Conservation (phyloP, 1,140 invertebrate genomes). For the Listronotus oregonensis region DNA sequence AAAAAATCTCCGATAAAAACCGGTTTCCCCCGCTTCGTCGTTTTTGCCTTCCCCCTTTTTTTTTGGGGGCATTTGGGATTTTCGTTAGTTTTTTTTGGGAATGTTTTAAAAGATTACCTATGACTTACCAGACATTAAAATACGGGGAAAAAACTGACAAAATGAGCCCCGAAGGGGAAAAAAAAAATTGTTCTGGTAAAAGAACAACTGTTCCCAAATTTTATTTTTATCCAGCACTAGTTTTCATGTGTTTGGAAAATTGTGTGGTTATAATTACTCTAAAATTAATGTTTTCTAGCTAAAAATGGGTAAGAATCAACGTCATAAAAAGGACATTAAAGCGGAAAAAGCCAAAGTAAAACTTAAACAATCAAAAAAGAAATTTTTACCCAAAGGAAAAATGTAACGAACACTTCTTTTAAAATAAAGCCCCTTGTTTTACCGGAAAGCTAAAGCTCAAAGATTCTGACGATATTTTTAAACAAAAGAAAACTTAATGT, state of each 20-base stretch:
- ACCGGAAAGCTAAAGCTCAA: constrained; percentile 72
- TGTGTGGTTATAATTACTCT: background rate
- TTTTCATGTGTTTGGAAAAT: background rate
- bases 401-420: constrained; percentile 85
- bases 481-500: constrained; percentile 76
- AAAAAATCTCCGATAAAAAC: too few species aligned
- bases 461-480: constrained; percentile 63
- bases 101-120: too few species aligned
- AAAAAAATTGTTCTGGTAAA: too few species aligned
- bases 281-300: background rate
- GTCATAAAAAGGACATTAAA: constrained; percentile 71
- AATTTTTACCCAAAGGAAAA: constrained; percentile 74
- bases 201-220: background rate
- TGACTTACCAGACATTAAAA: too few species aligned
- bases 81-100: too few species aligned
- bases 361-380: constrained; percentile 70
- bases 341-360: constrained; percentile 80
- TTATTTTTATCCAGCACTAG: background rate
- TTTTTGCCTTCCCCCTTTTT: too few species aligned
- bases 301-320: constrained; percentile 60
- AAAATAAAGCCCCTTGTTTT: constrained; percentile 87
- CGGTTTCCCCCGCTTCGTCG: too few species aligned
- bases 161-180: too few species aligned
- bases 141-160: too few species aligned
- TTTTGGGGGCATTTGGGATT: too few species aligned